Evolutionary conservation across 2,888 invertebrate genomes (phyloP).

Genomic region (Camponotus fellah): DNA sequence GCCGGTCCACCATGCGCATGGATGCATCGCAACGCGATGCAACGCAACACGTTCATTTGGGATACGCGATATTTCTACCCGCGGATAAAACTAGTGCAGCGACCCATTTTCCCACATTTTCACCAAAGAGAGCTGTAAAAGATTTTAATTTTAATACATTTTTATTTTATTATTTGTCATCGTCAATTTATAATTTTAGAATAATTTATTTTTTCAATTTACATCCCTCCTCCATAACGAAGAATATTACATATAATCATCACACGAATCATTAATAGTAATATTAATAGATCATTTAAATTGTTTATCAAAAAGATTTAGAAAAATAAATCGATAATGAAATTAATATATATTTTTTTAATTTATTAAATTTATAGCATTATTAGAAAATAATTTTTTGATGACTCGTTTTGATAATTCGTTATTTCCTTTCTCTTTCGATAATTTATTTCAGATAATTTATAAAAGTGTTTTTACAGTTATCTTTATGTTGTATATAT

Average conservation of each 20-base stretch:
- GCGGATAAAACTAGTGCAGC: slow-evolving; percentile 2
- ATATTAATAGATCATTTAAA: neutral
- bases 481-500: neutral
- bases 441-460: neutral
- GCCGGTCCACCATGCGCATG: slow-evolving; percentile 38
- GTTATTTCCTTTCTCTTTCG: neutral
- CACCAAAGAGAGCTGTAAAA: neutral
- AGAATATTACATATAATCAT: neutral
- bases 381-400: neutral
- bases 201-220: slow-evolving; percentile 2
- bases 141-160: neutral
- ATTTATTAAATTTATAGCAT: neutral
- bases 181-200: neutral
- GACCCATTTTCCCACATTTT: neutral
- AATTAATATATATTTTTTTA: no score
- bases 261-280: neutral
- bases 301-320: neutral
- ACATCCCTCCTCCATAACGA: no score
- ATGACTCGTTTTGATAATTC: neutral
- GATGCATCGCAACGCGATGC: slow-evolving; percentile 45
- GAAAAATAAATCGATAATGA: neutral
- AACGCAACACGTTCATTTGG: slow-evolving; percentile 27
- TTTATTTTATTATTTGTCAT: neutral
- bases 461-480: neutral
- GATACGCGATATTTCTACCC: slow-evolving; percentile 39